A percentile compares a stretch with the other conserved stretches of the same genome.
Evolutionary conservation across 2,888 invertebrate genomes (phyloP).

Genomic region (Brenthis hecate): DNA sequence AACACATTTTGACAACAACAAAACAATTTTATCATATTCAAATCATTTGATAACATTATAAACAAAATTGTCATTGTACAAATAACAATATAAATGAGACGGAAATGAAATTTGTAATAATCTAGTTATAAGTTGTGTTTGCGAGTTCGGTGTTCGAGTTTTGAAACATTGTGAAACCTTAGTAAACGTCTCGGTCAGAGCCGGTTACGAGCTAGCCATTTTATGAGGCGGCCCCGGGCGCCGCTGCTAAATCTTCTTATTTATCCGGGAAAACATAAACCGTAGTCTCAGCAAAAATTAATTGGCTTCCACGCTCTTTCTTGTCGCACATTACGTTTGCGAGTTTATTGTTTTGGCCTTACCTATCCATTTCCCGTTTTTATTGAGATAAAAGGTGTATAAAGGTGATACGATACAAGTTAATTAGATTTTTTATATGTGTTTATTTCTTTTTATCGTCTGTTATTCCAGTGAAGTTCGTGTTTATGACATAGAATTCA

Average conservation of each 20-base stretch:
- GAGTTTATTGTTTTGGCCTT: conserved; percentile 58
- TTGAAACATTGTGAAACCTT: conserved; percentile 56
- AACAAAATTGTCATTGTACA: background rate
- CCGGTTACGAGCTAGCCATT: conserved; percentile 70
- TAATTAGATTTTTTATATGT: conserved; percentile 37
- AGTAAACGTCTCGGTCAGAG: conserved; percentile 64
- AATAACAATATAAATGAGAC: conserved; percentile 1
- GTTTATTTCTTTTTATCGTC: conserved; percentile 29
- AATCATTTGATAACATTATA: background rate
- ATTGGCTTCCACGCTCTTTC: conserved; percentile 74
- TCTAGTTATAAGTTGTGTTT: conserved; percentile 20
- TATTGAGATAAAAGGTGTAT: conserved; percentile 44
- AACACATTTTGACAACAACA: no score
- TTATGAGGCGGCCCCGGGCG: conserved; percentile 70
- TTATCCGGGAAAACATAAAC: conserved; percentile 80
- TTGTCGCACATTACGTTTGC: conserved; percentile 68
- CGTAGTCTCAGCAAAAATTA: conserved; percentile 78
- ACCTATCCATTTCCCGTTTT: conserved; percentile 47
- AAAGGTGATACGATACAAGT: conserved; percentile 24
- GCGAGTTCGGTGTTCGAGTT: conserved; percentile 30
- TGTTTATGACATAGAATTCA: background rate
- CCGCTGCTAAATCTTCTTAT: conserved; percentile 78
- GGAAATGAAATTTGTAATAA: conserved; percentile 17
- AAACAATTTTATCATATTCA: background rate
- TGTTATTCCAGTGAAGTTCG: conserved; percentile 4